These are phyloP conservation scores for Spongilla lacustris DNA, from an alignment of 37 sponge, comb jelly and placozoan genomes.

Conservation along the genomic window DNA sequence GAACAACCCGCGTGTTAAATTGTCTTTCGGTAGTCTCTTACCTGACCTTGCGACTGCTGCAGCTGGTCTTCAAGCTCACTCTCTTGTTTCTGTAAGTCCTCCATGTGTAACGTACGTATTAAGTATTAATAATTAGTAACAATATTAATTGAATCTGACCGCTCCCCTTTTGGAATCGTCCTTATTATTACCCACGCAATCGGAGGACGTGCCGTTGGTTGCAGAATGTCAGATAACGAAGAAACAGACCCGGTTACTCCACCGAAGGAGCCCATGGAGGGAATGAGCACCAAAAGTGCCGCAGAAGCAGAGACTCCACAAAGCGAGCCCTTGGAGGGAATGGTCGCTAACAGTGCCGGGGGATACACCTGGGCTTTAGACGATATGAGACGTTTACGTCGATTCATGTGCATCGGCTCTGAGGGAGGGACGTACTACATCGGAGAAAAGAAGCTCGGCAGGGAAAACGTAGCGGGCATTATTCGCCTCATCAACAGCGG, in stretches of 20 bases:
- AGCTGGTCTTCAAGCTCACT: background rate
- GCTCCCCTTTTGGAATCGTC: too few species aligned
- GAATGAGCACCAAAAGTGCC: background rate
- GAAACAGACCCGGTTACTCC: too few species aligned
- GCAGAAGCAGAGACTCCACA: constrained; percentile 12
- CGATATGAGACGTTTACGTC: constrained; percentile 58
- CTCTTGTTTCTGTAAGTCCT: background rate
- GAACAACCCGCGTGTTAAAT: background rate
- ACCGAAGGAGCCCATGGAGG: too few species aligned
- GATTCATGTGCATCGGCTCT: constrained; percentile 77
- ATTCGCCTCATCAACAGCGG: constrained; percentile 49
- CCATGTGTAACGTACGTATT: constrained; percentile 11
- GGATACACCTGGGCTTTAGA: constrained; percentile 58
- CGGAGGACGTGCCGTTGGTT: too few species aligned
- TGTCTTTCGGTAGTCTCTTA: background rate
- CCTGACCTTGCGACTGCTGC: constrained; percentile 12
- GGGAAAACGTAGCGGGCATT: constrained; percentile 67
- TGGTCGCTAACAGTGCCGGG: constrained; percentile 71
- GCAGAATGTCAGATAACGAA: too few species aligned
- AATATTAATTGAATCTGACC: background rate
- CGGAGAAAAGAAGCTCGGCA: constrained; percentile 70
- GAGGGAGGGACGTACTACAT: constrained; percentile 86
- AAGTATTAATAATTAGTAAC: background rate
- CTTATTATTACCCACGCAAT: too few species aligned
- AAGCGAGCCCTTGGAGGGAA: constrained; percentile 55